Percentiles rank a stretch among this genome's conserved stretches.
Evolutionary conservation across 2,888 invertebrate genomes (phyloP).

Genomic region (Stenurella melanura): DNA sequence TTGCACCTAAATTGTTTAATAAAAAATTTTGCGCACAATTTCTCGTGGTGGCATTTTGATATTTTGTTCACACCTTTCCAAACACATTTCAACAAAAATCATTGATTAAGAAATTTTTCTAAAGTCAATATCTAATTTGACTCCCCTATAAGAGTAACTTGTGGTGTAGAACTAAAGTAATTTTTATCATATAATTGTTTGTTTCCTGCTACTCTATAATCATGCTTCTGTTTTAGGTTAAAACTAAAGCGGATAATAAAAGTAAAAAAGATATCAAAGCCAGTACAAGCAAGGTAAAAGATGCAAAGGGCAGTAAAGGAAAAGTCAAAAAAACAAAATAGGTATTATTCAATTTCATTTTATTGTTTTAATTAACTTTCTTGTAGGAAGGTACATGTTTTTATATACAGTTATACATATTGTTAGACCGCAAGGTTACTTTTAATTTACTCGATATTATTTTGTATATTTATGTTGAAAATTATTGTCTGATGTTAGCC

Average conservation of each 20-base stretch:
- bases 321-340: conserved; percentile 41
- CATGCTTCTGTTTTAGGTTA: conserved; percentile 44
- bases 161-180: background rate
- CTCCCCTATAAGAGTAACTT: too few relatives aligned
- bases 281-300: conserved; percentile 47
- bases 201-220: background rate
- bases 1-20: too few relatives aligned
- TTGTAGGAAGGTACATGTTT: background rate
- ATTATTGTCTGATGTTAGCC: background rate
- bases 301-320: conserved; percentile 42
- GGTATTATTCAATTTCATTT: background rate
- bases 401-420: background rate
- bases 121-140: too few relatives aligned
- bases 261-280: conserved; percentile 46
- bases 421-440: background rate
- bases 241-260: conserved; percentile 42
- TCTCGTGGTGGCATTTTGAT: too few relatives aligned
- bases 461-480: background rate
- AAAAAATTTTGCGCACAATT: too few relatives aligned
- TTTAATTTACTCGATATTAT: background rate
- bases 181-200: background rate
- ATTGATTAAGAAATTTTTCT: too few relatives aligned
- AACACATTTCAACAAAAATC: too few relatives aligned
- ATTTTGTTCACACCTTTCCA: too few relatives aligned
- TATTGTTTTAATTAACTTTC: conserved; percentile 17